Conservation (phyloP, 1,140 invertebrate species). For the Maniola jurtina region DNA sequence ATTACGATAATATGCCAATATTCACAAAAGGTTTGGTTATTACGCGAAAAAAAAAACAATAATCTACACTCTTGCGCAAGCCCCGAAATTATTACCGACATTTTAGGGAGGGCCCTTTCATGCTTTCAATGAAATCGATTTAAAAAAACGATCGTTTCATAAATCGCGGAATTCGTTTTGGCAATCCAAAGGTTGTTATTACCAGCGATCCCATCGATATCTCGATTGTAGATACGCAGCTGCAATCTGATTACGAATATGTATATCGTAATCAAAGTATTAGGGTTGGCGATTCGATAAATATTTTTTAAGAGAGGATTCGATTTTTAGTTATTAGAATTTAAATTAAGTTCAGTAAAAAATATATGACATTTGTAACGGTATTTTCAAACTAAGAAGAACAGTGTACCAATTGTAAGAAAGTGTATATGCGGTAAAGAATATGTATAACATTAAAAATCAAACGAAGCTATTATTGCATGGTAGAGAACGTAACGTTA, state of each 20-base stretch:
- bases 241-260: slow-evolving; percentile 34
- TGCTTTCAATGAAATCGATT: slow-evolving; percentile 20
- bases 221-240: slow-evolving; percentile 44
- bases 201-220: slow-evolving; percentile 42
- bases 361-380: too few species aligned
- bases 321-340: too few species aligned
- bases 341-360: too few species aligned
- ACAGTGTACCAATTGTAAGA: too few species aligned
- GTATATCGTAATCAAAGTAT: slow-evolving; percentile 4
- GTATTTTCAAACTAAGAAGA: too few species aligned
- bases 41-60: not conserved
- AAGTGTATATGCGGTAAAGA: too few species aligned
- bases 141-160: slow-evolving; percentile 23
- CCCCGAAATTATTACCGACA: slow-evolving; percentile 9
- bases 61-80: slow-evolving; percentile 6
- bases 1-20: not conserved
- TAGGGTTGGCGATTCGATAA: slow-evolving; percentile 1
- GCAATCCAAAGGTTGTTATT: slow-evolving; percentile 40
- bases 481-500: too few species aligned
- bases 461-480: not conserved
- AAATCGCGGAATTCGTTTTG: slow-evolving; percentile 35
- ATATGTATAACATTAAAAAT: too few species aligned
- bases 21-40: not conserved
- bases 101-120: slow-evolving; percentile 7
- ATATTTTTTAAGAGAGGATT: not conserved